A percentile compares a stretch with the other conserved stretches of the same genome.
phyloP scores from a whole-genome alignment of 2,113 vertebrate genomes.

The Quiscalus mexicanus region DNA sequence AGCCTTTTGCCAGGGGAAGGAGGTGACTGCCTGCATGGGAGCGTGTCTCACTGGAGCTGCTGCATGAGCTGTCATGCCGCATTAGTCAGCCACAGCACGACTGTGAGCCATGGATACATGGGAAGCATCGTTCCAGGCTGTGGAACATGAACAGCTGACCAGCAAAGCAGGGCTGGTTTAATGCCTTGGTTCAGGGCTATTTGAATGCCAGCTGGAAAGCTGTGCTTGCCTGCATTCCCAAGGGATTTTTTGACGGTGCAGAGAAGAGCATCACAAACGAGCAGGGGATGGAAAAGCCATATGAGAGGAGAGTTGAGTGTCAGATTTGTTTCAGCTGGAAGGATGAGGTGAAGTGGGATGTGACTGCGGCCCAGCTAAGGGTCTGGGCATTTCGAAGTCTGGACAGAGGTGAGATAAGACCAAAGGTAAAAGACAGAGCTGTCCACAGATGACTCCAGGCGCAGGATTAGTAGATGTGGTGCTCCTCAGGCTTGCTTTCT shows the following conservation, averaged over 20 bases:
- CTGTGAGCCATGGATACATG: accelerated
- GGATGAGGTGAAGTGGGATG: not conserved
- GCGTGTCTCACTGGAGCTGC: not conserved
- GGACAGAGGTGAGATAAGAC: not conserved
- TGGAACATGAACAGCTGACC: not conserved
- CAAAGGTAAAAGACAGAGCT: not conserved
- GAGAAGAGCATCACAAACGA: not conserved
- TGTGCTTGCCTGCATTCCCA: not conserved
- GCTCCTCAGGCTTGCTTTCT: not conserved
- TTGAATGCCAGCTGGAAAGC: not conserved
- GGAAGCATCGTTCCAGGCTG: accelerated
- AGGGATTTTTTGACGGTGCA: not conserved
- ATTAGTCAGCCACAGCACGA: not conserved
- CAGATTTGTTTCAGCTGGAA: not conserved
- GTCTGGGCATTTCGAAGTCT: not conserved
- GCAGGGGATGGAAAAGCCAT: not conserved
- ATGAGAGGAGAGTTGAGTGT: not conserved
- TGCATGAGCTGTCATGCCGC: not conserved
- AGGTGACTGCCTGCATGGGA: not conserved
- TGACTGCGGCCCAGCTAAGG: not conserved
- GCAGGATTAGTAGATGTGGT: not conserved
- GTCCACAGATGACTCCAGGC: not conserved
- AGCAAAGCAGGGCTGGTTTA: not conserved
- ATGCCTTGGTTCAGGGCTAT: not conserved
- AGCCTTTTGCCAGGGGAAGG: not conserved